A percentile compares a stretch with the other conserved stretches of the same genome.
Conservation (phyloP, 2,888 invertebrate species). For the Drosophila dives region DNA sequence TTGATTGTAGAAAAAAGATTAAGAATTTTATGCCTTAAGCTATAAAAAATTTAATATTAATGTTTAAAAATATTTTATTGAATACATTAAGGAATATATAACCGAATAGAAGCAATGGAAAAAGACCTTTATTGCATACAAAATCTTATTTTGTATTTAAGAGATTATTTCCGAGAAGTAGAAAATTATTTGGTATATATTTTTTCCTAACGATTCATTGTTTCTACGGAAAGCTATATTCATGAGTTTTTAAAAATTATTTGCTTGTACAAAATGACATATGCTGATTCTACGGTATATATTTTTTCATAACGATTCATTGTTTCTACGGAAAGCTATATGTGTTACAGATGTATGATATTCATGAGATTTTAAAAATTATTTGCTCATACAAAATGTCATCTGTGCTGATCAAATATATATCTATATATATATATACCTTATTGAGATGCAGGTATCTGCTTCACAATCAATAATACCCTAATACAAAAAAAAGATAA, state of each 20-base stretch:
- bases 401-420: background rate
- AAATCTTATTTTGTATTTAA: background rate
- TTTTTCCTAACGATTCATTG: background rate
- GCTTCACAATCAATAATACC: background rate
- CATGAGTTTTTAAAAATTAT: background rate
- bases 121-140: background rate
- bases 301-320: background rate
- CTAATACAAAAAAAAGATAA: slow-evolving; percentile 38
- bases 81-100: background rate
- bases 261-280: background rate
- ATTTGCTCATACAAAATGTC: background rate
- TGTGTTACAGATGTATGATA: background rate
- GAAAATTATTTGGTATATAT: background rate
- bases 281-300: background rate
- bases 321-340: background rate
- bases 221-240: background rate
- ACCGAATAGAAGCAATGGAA: background rate
- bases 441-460: background rate
- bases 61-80: too few relatives aligned
- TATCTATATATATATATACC: background rate
- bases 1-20: background rate
- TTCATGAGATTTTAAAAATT: background rate
- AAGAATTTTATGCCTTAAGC: background rate
- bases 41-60: too few relatives aligned
- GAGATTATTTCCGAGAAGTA: background rate